Evolutionary conservation across 2,113 vertebrate species (phyloP).

Genomic region (Sorex araneus): DNA sequence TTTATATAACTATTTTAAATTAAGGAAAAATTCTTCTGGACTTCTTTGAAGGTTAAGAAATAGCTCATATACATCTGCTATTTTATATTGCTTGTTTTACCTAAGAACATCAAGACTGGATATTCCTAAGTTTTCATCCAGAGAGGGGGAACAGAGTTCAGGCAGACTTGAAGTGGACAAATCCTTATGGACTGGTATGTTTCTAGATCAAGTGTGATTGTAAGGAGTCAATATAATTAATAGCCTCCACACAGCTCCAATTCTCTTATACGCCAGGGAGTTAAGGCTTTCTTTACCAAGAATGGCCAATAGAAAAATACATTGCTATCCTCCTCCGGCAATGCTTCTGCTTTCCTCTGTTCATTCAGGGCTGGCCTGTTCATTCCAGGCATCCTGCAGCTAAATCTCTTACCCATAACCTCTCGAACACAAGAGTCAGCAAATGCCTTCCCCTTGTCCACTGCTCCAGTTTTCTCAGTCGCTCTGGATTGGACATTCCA

Average conservation of each 20-base stretch:
- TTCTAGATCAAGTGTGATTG: background rate
- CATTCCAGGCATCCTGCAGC: background rate
- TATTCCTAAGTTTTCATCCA: background rate
- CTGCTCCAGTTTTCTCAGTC: background rate
- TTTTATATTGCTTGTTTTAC: conserved; percentile 46
- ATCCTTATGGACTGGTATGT: background rate
- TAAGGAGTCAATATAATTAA: no score
- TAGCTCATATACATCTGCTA: conserved; percentile 3
- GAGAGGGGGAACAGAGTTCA: background rate
- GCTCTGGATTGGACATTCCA: background rate
- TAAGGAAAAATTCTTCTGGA: conserved; percentile 60
- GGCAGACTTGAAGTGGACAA: background rate
- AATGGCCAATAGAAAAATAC: background rate
- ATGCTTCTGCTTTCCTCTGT: background rate
- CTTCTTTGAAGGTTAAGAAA: conserved; percentile 62
- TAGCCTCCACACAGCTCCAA: background rate
- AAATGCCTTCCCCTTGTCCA: no score
- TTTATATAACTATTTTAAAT: conserved; percentile 63
- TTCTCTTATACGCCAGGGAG: background rate
- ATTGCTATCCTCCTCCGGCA: background rate
- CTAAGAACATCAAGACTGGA: conserved; percentile 52
- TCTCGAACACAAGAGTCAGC: background rate
- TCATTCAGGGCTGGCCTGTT: fast-evolving
- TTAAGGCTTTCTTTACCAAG: background rate
- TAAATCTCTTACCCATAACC: fast-evolving